phyloP scores from a whole-genome alignment of 2,113 vertebrate species.

The Alethe castanea region DNA sequence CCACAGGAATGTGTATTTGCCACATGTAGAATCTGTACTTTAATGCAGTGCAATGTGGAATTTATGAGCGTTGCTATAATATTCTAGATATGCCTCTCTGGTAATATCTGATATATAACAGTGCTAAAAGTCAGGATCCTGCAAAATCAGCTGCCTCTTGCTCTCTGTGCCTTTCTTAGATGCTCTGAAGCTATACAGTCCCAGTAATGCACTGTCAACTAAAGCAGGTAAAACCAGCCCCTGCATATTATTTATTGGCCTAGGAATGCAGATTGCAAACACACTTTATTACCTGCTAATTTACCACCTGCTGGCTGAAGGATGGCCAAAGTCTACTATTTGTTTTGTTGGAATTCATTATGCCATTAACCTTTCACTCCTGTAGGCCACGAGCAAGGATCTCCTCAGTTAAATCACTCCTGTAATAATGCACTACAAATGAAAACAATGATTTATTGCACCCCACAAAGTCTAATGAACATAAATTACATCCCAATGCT shows the following conservation, averaged over 20 bases:
- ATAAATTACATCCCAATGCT: slow-evolving; percentile 44
- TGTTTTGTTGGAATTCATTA: slow-evolving; percentile 74
- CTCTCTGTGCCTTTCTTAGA: background rate
- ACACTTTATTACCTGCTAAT: slow-evolving; percentile 68
- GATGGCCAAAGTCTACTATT: slow-evolving; percentile 52
- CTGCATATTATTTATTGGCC: slow-evolving; percentile 49
- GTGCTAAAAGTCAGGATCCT: slow-evolving; percentile 4
- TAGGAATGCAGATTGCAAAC: slow-evolving; percentile 48
- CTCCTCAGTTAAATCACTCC: slow-evolving; percentile 49
- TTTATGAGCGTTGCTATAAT: slow-evolving; percentile 32
- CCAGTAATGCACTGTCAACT: slow-evolving; percentile 21
- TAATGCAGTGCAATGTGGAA: background rate
- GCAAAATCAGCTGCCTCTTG: background rate
- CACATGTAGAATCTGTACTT: slow-evolving; percentile 4
- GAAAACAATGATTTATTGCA: slow-evolving; percentile 59
- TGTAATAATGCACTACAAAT: slow-evolving; percentile 53
- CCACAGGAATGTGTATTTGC: slow-evolving; percentile 18
- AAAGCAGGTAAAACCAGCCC: slow-evolving; percentile 10
- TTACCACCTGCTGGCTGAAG: slow-evolving; percentile 65
- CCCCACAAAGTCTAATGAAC: slow-evolving; percentile 16
- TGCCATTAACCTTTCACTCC: slow-evolving; percentile 70
- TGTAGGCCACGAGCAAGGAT: slow-evolving; percentile 24
- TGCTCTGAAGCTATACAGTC: background rate
- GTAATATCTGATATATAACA: slow-evolving; percentile 39
- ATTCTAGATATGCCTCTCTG: slow-evolving; percentile 4